Conservation (phyloP, 2,888 invertebrate genomes). For the Gari tellinella region DNA sequence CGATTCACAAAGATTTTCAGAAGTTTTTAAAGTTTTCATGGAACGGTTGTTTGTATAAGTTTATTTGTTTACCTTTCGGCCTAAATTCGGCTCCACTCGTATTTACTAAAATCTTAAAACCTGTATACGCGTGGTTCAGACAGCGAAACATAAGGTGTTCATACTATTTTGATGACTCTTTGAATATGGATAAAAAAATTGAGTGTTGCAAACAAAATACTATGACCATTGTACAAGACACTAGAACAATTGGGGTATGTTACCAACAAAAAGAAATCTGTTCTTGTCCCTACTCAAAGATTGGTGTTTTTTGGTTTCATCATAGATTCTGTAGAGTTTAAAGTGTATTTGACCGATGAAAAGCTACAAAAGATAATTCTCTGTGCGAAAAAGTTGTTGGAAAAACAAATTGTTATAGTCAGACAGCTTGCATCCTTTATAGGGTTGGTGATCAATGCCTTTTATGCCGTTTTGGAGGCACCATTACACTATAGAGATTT, state of each 20-base stretch:
- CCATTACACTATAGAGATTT: constrained; percentile 40
- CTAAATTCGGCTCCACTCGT: constrained; percentile 13
- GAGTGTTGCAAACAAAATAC: constrained; percentile 21
- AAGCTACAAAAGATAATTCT: constrained; percentile 39
- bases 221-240: constrained; percentile 7
- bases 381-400: constrained; percentile 14
- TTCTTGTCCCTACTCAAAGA: constrained; percentile 39
- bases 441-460: constrained; percentile 32
- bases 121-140: constrained; percentile 26
- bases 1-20: constrained; percentile 16
- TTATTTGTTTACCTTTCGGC: constrained; percentile 35
- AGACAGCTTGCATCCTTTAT: constrained; percentile 29
- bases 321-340: constrained; percentile 49
- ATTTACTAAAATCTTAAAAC: constrained; percentile 35
- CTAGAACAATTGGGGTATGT: constrained; percentile 32
- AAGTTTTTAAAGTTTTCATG: constrained; percentile 35
- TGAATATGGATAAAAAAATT: constrained; percentile 40
- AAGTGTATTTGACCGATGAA: constrained; percentile 43
- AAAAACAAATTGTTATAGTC: neutral
- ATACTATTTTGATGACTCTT: constrained; percentile 59
- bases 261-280: constrained; percentile 38
- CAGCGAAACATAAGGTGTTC: constrained; percentile 19
- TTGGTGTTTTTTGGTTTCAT: constrained; percentile 55
- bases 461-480: constrained; percentile 45
- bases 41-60: constrained; percentile 18